Conservation (phyloP, 2,888 invertebrate species). For the Caenorhabditis sp. region DNA sequence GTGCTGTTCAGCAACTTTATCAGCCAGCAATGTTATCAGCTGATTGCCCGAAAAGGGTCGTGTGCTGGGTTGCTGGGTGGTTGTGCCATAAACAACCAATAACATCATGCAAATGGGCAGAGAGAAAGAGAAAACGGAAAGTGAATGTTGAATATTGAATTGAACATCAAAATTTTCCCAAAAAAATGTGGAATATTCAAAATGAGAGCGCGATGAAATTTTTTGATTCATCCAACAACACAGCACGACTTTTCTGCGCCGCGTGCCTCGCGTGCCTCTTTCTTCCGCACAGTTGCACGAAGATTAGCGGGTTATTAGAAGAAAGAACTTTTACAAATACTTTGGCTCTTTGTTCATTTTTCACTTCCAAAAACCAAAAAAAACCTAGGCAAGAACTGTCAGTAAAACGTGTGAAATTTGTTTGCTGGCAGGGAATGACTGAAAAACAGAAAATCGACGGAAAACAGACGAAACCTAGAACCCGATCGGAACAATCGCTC, state of each 20-base stretch:
- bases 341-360: too few relatives aligned
- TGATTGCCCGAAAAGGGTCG: not conserved
- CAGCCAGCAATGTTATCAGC: not conserved
- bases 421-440: too few relatives aligned
- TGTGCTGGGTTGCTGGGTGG: not conserved
- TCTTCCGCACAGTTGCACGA: constrained; percentile 45
- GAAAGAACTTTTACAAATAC: constrained; percentile 52
- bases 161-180: too few relatives aligned
- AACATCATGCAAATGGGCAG: not conserved
- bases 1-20: constrained; percentile 6
- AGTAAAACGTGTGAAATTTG: too few relatives aligned
- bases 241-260: too few relatives aligned
- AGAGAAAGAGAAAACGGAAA: not conserved
- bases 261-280: too few relatives aligned
- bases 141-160: constrained; percentile 33
- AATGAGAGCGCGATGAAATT: too few relatives aligned
- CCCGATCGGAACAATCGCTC: not conserved
- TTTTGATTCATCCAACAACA: too few relatives aligned
- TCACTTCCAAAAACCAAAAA: too few relatives aligned
- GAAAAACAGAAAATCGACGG: too few relatives aligned
- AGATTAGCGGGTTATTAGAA: constrained; percentile 54
- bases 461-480: not conserved
- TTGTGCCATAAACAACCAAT: not conserved
- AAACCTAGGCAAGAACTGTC: too few relatives aligned
- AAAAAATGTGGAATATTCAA: constrained; percentile 10